Evolutionary conservation across 2,888 invertebrate genomes (phyloP).

Genomic region (Graphium colonna): DNA sequence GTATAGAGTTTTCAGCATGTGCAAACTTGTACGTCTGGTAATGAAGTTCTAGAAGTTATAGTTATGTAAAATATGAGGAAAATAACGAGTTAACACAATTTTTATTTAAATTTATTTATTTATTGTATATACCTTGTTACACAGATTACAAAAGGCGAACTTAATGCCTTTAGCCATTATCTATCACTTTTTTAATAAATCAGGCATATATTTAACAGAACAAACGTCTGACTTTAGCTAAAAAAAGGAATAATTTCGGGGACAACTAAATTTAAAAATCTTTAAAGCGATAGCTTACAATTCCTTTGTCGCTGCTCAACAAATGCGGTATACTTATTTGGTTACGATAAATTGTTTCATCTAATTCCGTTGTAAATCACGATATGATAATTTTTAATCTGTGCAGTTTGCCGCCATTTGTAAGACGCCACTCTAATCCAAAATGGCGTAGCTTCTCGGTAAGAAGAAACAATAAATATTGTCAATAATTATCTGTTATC

Average conservation of each 20-base stretch:
- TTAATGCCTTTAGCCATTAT: too few species aligned
- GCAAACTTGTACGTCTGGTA: too few species aligned
- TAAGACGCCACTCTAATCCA: conserved; percentile 8
- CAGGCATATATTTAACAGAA: not conserved
- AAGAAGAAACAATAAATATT: conserved; percentile 10
- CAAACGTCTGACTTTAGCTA: too few species aligned
- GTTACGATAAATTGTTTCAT: not conserved
- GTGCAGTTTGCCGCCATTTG: conserved; percentile 5
- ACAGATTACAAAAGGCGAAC: too few species aligned
- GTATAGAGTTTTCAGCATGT: too few species aligned
- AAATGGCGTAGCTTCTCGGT: conserved; percentile 2
- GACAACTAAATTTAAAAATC: too few species aligned
- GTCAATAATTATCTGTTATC: conserved; percentile 6
- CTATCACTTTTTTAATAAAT: not conserved
- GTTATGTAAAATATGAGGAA: not conserved
- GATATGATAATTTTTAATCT: conserved; percentile 10
- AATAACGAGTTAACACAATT: not conserved
- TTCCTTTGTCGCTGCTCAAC: conserved; percentile 6
- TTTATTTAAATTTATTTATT: not conserved
- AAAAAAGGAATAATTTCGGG: too few species aligned
- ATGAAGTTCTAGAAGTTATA: too few species aligned
- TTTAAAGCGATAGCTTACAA: not conserved
- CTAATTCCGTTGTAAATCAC: not conserved
- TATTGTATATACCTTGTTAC: too few species aligned
- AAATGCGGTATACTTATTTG: not conserved